Percentiles rank a stretch among this genome's conserved stretches.
phyloP scores from a whole-genome alignment of 1,140 invertebrate species.

The Drosophila orena region DNA sequence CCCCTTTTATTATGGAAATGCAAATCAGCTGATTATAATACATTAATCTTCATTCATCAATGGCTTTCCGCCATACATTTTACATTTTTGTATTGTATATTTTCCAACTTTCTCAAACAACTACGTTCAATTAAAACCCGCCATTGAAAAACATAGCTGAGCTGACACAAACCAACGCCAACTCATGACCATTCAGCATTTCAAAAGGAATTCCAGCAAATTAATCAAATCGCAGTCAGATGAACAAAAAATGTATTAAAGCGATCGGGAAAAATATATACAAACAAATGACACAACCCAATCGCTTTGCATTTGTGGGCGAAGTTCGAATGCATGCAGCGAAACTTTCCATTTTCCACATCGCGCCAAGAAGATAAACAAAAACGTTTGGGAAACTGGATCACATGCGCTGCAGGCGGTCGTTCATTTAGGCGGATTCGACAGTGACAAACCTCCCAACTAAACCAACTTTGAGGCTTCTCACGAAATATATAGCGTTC shows the following conservation, averaged over 20 bases:
- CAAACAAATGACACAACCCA: conserved; percentile 49
- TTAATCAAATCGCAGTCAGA: conserved; percentile 44
- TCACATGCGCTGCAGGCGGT: conserved; percentile 31
- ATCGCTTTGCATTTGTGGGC: conserved; percentile 37
- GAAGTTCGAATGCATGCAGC: conserved; percentile 47
- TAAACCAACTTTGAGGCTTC: conserved; percentile 5
- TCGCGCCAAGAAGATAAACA: conserved; percentile 38
- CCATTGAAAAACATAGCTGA: conserved; percentile 5
- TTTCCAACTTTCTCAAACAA: conserved; percentile 24
- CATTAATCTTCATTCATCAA: not conserved
- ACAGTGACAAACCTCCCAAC: conserved; percentile 29
- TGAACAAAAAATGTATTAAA: conserved; percentile 19
- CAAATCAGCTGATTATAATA: not conserved
- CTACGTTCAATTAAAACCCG: conserved; percentile 25
- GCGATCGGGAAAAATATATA: conserved; percentile 27
- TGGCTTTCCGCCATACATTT: not conserved
- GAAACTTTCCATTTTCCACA: conserved; percentile 53
- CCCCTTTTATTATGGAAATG: not conserved
- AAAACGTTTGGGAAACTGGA: conserved; percentile 37
- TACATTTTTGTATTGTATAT: not conserved
- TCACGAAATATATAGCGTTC: conserved; percentile 38
- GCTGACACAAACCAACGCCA: conserved; percentile 27
- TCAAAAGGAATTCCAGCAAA: conserved; percentile 28
- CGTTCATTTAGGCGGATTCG: conserved; percentile 28
- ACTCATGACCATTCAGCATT: conserved; percentile 41